A percentile compares a stretch with the other conserved stretches of the same genome.
phyloP scores from a whole-genome alignment of 1,140 invertebrate species.

The Xylocopa sonorina region DNA sequence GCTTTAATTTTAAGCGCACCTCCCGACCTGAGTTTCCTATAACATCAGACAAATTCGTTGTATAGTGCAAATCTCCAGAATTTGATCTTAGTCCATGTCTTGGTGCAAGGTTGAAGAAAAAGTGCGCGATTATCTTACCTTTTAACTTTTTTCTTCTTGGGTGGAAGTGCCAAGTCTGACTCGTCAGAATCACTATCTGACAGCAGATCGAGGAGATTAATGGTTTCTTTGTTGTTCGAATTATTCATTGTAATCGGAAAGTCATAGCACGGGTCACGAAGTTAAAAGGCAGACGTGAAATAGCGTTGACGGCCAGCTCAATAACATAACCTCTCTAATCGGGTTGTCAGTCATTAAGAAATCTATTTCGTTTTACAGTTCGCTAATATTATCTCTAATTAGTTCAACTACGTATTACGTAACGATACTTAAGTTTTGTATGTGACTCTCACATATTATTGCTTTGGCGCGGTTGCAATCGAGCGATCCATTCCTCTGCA shows the following conservation, averaged over 20 bases:
- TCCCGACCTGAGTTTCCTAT: conserved; percentile 69
- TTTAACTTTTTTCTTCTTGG: conserved; percentile 84
- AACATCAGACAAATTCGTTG: conserved; percentile 6
- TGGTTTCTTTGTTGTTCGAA: conserved; percentile 85
- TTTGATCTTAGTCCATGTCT: neutral
- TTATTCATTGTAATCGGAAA: conserved; percentile 72
- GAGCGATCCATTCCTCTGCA: neutral
- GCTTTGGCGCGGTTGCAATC: neutral
- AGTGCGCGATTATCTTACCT: conserved; percentile 70
- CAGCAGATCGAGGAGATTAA: conserved; percentile 84
- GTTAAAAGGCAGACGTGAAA: conserved; percentile 14
- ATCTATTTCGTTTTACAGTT: neutral
- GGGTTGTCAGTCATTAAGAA: neutral
- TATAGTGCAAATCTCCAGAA: neutral
- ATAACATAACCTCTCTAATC: conserved; percentile 65
- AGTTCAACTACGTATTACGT: neutral
- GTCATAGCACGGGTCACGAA: conserved; percentile 40
- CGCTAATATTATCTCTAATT: neutral
- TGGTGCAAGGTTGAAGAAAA: neutral
- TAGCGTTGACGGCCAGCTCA: conserved; percentile 28
- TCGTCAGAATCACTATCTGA: conserved; percentile 85
- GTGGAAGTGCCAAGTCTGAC: conserved; percentile 84
- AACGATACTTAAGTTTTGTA: neutral
- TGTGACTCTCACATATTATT: conserved; percentile 31
- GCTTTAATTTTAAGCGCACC: conserved; percentile 62